Percentiles rank a stretch among this genome's conserved stretches.
phyloP scores from a whole-genome alignment of 92 coral and sea anemone species.

The Zoanthus gigantus region DNA sequence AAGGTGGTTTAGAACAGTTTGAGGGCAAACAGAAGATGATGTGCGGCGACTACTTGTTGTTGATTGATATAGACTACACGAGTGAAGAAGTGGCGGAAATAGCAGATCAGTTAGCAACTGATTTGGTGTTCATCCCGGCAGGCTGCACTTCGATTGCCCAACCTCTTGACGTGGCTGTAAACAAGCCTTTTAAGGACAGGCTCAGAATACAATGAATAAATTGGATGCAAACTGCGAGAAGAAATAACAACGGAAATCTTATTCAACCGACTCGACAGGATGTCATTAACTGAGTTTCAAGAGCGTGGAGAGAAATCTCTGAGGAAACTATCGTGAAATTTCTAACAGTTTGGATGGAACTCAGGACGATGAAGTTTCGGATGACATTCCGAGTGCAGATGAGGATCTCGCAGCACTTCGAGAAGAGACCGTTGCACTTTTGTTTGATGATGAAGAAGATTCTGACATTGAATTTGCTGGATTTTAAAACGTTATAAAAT shows the following conservation, averaged over 20 bases:
- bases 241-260: conserved; percentile 11
- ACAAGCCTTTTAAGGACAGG: conserved; percentile 1
- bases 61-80: conserved; percentile 7
- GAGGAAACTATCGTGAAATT: too few relatives aligned
- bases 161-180: background rate
- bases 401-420: too few relatives aligned
- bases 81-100: background rate
- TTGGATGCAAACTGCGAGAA: conserved; percentile 11
- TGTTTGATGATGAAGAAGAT: too few relatives aligned
- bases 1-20: too few relatives aligned
- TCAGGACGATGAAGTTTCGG: conserved; percentile 6
- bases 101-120: conserved; percentile 3
- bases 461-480: too few relatives aligned
- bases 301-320: too few relatives aligned
- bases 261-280: conserved; percentile 21
- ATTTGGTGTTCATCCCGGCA: conserved; percentile 15
- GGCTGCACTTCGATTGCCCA: background rate
- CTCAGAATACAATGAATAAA: background rate
- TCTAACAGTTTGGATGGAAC: conserved; percentile 21
- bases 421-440: too few relatives aligned
- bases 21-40: too few relatives aligned
- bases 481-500: too few relatives aligned
- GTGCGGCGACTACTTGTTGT: too few relatives aligned
- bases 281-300: conserved; percentile 34
- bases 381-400: background rate